Conservation (phyloP, 2,888 invertebrate genomes). For the Lepidocyrtinus sp. region DNA sequence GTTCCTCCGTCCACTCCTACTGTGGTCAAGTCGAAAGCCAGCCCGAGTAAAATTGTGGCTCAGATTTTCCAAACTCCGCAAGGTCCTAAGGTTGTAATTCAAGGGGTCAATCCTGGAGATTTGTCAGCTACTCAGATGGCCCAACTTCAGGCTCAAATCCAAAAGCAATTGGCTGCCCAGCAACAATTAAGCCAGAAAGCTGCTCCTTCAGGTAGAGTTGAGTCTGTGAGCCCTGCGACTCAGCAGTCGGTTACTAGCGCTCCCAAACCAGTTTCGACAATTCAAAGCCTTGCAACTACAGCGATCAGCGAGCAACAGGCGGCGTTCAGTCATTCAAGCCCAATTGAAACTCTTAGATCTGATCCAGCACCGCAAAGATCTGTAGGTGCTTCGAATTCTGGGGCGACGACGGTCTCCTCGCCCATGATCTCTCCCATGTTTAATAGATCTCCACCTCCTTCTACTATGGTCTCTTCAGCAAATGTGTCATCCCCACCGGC, state of each 20-base stretch:
- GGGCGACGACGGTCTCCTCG: too few relatives aligned
- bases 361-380: constrained; percentile 18
- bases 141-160: constrained; percentile 90
- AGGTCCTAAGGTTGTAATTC: constrained; percentile 88
- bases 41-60: constrained; percentile 62
- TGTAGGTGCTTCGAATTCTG: too few relatives aligned
- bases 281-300: neutral
- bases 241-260: neutral
- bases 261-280: too few relatives aligned
- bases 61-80: constrained; percentile 85
- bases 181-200: constrained; percentile 68
- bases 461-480: constrained; percentile 35
- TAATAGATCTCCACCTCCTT: constrained; percentile 34
- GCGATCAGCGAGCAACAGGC: neutral
- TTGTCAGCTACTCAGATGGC: constrained; percentile 86
- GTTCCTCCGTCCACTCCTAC: constrained; percentile 64
- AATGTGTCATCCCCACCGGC: constrained; percentile 37
- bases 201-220: neutral
- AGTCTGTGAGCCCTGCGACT: neutral
- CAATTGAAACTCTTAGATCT: constrained; percentile 33
- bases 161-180: constrained; percentile 79
- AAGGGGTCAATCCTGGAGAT: constrained; percentile 87
- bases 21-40: constrained; percentile 69
- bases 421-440: constrained; percentile 16
- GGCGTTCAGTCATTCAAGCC: constrained; percentile 24